Base-by-base conservation (phyloP, 2,797 vertebrate genomes). In the Danio kyathit region DNA sequence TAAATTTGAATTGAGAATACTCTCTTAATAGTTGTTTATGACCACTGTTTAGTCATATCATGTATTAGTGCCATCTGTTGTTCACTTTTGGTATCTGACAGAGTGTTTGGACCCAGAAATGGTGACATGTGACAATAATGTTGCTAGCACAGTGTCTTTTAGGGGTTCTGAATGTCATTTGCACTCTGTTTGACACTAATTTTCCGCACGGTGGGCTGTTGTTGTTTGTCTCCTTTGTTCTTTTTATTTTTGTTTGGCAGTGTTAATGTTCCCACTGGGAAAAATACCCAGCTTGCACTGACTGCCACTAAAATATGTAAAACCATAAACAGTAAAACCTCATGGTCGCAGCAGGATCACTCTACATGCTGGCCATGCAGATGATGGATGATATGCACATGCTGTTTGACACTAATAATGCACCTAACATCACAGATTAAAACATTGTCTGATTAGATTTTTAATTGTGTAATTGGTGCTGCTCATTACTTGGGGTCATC, bases 151-250 rank as follows among this genome's bases (percentile, higher is more conserved):
- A 38, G 76, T 83, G 76, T 77, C 51, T 71, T 73, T 60, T 82
- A 74, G 21, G 14, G 69, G 65, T 80, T 82, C 73, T 78, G 48
- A 85, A 73, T 72, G 84, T 83, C 74, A 82, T 77, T 87, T 82
- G 63, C 85, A 59, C 61, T 81, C 74, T 71, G 54, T 79, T 71
- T 71, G 66, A 76, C 16, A 71, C 78, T 84, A 80, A 80, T 80
- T 44, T 76, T 59, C 75, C 75, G 75, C 70, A 73, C 7, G 14
- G 60, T 76, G 60, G 71, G 38, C 78, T 56, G 72, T 56, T 80
- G 78, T 41, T 29, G 65, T 60, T 38, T 60, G 14, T 79, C 48
- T 74, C 74, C 29, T 38, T 21, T 51, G 65, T 76, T 74, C n/a
- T 54, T 77, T 57, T 81, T 77, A 63, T 69, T 70, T 71, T 74